Evolutionary conservation across 2,888 invertebrate genomes (phyloP).

Genomic region (Cenopis cana): DNA sequence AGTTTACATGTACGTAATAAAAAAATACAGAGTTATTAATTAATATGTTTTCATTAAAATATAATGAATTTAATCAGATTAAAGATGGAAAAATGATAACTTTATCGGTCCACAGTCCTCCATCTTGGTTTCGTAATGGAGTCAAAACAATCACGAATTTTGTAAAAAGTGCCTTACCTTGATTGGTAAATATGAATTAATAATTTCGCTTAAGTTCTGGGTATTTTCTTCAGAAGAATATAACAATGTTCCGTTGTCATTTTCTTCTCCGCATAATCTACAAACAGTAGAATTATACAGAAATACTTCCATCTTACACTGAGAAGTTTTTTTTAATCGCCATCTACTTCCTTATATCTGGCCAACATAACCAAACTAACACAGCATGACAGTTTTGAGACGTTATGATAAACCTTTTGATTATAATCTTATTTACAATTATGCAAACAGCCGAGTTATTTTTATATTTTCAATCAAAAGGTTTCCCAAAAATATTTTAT

Average conservation of each 20-base stretch:
- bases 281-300: conserved; percentile 89
- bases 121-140: conserved; percentile 69
- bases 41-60: conserved; percentile 14
- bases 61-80: conserved; percentile 33
- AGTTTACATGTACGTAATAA: conserved; percentile 6
- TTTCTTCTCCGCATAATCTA: conserved; percentile 91
- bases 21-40: conserved; percentile 39
- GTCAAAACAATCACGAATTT: conserved; percentile 80
- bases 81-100: conserved; percentile 65
- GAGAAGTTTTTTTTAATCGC: conserved; percentile 58
- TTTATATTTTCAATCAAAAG: neutral
- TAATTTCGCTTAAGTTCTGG: conserved; percentile 86
- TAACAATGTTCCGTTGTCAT: conserved; percentile 88
- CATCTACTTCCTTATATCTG: conserved; percentile 71
- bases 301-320: conserved; percentile 76
- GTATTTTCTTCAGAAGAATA: conserved; percentile 85
- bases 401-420: neutral
- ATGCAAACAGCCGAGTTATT: neutral
- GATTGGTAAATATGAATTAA: conserved; percentile 90
- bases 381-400: conserved; percentile 15
- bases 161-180: conserved; percentile 83
- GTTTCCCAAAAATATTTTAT: neutral
- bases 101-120: conserved; percentile 57
- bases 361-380: conserved; percentile 36
- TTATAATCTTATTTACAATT: neutral